Evolutionary conservation across 1,140 invertebrate species (phyloP), one percentile per base, ranked within the genome.

Genomic region (Drosophila mojavensis): DNA sequence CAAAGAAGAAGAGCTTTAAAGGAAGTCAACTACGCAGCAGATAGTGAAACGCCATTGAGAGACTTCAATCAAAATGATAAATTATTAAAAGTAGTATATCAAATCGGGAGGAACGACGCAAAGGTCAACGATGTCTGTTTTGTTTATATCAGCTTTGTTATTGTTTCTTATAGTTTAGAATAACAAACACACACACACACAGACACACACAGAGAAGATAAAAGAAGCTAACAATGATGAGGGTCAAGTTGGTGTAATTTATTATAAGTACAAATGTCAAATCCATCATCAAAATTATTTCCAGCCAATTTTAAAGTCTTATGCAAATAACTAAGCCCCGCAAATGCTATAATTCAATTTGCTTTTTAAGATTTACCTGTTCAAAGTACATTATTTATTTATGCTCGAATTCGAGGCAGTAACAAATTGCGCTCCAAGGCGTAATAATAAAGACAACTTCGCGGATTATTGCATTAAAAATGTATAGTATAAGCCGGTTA

Each of bases 391-490:
- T 60, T 5, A 60, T 48, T 33, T n/a, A 33, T 60, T 30, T 47
- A 60, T 48, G 43, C 28, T 6, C 3, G 5, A 60, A 33, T 20
- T 60, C 5, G 10, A n/a, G 5, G 15, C n/a, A 11, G 28, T 26
- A 10, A 6, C n/a, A 17, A 45, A 30, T 45, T 47, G 7, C 15
- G 56, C 43, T 45, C 28, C 15, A 28, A 20, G 15, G 45, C 41
- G 15, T 36, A 39, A 55, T 30, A 47, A 30, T 30, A 43, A 11
- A n/a, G 11, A 45, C 24, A 28, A 4, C 39, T 26, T 28, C 5
- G 9, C 1, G n/a, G 13, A 45, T 43, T 17, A 47, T 43, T 51
- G n/a, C 33, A 67, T 67, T 60, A 51, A 67, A 43, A 20, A 51
- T 60, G 15, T 30, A 60, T 24, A n/a, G 36, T 33, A 13, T 33